Evolutionary conservation across 2,888 invertebrate species (phyloP), one percentile per base, ranked within the genome.

Genomic region (Napeogenes inachia): DNA sequence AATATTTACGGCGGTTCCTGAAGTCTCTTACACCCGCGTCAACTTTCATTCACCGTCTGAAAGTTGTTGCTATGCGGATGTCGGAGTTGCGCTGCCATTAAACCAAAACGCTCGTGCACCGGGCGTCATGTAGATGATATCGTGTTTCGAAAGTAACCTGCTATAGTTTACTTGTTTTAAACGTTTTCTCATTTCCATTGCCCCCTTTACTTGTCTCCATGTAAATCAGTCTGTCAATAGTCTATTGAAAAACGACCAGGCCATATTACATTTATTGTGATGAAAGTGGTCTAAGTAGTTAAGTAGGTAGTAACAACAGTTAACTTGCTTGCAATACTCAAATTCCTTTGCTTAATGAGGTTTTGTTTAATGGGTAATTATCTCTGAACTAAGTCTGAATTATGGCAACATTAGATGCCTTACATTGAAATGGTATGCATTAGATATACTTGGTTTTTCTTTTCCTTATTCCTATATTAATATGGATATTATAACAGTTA

Each of bases 31-130:
- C 82, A 79, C 77, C 78, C 77, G 77, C 76, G 83, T 85, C 85
- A 88, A 90, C 89, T 90, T 90, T 90, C 89, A 85, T 89, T 89
- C 83, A 84, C 79, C 77, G 79, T 80, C 84, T 83, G 84, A 84
- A 84, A 83, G 82, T 84, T 85, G 89, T 90, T 89, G 87, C 89
- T 82, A 90, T 75, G 89, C 89, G 89, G 89, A 90, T 87, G 83
- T 85, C 80, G 86, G 82, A 81, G 72, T 78, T 78, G 81, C 78
- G 79, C 82, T 78, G 85, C 81, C 85, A 84, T 87, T 85, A 86
- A 84, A 85, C 79, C 79, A 82, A 81, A 82, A 82, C 82, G 81
- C 79, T 83, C 82, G 85, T 83, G 85, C 80, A 79, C 78, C 78
- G 81, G 75, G 69, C 81, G 82, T 80, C 84, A 84, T 87, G 84